Conservation (phyloP, 1,140 invertebrate genomes). For the Drosophila funebris region DNA sequence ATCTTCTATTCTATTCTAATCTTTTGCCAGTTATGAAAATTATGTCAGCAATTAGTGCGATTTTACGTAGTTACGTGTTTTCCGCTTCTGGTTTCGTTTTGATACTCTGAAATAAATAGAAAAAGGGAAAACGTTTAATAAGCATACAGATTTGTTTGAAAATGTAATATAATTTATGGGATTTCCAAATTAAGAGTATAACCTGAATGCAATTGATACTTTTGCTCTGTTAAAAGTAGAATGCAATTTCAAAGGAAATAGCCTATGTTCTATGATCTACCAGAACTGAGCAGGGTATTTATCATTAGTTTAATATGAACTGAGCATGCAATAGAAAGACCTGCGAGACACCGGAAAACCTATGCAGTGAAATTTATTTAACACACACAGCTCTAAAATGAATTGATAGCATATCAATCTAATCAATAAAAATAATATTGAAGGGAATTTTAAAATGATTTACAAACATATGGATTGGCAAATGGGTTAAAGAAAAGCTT, state of each 20-base stretch:
- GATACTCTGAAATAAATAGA: conserved; percentile 45
- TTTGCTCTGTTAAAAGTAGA: no score
- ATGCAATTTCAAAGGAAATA: no score
- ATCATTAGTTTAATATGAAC: no score
- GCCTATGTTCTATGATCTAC: no score
- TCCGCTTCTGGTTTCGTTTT: conserved; percentile 10
- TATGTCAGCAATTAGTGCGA: conserved; percentile 68
- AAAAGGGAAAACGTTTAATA: conserved; percentile 27
- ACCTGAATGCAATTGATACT: background rate
- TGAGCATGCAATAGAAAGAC: no score
- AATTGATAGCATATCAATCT: background rate
- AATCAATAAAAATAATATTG: background rate
- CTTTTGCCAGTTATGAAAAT: conserved; percentile 55
- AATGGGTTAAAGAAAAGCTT: conserved; percentile 40
- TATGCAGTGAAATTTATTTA: no score
- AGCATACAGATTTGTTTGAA: background rate
- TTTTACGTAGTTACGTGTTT: conserved; percentile 2
- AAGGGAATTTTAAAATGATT: background rate
- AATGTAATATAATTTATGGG: background rate
- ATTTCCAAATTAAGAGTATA: background rate
- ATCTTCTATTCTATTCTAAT: conserved; percentile 30
- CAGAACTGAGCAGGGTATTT: no score
- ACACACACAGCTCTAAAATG: background rate
- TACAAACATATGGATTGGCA: conserved; percentile 4
- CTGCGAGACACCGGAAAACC: no score